These are phyloP conservation scores for Karalla daura DNA, from an alignment of 2,797 vertebrate species.

Conservation along the genomic window DNA sequence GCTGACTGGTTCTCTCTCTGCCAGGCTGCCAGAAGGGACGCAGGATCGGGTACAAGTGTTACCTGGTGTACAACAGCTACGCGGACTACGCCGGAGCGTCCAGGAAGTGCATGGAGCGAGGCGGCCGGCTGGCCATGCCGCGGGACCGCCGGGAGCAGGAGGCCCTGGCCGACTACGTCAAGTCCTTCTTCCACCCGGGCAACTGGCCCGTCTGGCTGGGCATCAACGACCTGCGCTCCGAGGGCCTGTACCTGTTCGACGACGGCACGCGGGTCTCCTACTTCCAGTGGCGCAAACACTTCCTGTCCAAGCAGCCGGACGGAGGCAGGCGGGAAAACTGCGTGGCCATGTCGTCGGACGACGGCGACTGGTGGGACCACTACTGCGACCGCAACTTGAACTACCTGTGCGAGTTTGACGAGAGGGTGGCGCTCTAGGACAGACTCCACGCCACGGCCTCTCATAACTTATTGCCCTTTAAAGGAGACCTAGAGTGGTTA, in stretches of 20 bases:
- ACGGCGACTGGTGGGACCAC: slow-evolving; percentile 96
- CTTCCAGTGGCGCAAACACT: slow-evolving; percentile 92
- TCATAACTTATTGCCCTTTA: slow-evolving; percentile 38
- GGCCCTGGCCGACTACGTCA: slow-evolving; percentile 85
- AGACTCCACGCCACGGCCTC: not conserved
- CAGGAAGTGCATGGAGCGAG: slow-evolving; percentile 84
- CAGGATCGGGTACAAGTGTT: slow-evolving; percentile 88
- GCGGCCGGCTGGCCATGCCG: slow-evolving; percentile 90
- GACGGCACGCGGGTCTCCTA: slow-evolving; percentile 88
- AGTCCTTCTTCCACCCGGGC: slow-evolving; percentile 84
- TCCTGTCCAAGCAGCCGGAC: slow-evolving; percentile 91
- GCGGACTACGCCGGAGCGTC: slow-evolving; percentile 86
- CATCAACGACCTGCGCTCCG: slow-evolving; percentile 88
- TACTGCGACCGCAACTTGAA: slow-evolving; percentile 91
- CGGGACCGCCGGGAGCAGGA: slow-evolving; percentile 88
- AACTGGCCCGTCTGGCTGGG: slow-evolving; percentile 95
- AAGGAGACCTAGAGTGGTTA: not conserved
- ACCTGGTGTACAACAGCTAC: slow-evolving; percentile 86
- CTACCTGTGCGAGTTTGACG: slow-evolving; percentile 91
- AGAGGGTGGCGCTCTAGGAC: slow-evolving; percentile 71
- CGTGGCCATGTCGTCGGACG: slow-evolving; percentile 90
- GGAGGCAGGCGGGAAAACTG: slow-evolving; percentile 91
- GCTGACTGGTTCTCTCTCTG: not conserved
- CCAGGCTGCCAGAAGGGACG: slow-evolving; percentile 89
- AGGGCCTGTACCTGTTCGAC: slow-evolving; percentile 91